phyloP scores from a whole-genome alignment of 1,140 invertebrate species.

The Diprion similis region DNA sequence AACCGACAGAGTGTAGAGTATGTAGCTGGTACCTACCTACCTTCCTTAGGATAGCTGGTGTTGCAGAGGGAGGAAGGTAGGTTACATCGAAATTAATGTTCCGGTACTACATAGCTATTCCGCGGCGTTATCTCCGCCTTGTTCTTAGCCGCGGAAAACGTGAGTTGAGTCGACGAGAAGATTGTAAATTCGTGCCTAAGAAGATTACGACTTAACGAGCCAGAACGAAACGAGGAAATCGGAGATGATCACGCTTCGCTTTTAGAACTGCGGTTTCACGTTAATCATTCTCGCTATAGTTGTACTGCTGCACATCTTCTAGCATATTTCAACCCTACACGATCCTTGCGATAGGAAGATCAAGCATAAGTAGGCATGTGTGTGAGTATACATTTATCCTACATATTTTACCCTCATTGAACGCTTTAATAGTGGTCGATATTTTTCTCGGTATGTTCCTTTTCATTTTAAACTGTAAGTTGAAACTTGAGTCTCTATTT shows the following conservation, averaged over 20 bases:
- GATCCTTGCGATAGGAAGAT: background rate
- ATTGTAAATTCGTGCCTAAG: slow-evolving; percentile 34
- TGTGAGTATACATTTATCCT: too few relatives aligned
- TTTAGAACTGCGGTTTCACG: background rate
- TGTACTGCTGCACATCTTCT: background rate
- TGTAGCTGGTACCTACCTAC: background rate
- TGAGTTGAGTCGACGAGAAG: slow-evolving; percentile 44
- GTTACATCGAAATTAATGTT: background rate
- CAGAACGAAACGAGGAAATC: slow-evolving; percentile 1
- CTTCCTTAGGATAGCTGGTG: background rate
- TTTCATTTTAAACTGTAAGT: too few relatives aligned
- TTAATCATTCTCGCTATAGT: background rate
- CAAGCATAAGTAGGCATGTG: too few relatives aligned
- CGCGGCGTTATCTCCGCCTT: slow-evolving; percentile 27
- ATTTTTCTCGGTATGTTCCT: too few relatives aligned
- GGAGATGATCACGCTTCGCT: background rate
- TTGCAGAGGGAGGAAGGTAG: background rate
- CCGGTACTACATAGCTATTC: slow-evolving; percentile 10
- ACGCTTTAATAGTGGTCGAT: too few relatives aligned
- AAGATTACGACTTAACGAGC: slow-evolving; percentile 5
- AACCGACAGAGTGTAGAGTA: background rate
- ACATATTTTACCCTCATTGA: too few relatives aligned
- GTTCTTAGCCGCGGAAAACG: slow-evolving; percentile 35
- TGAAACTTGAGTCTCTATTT: too few relatives aligned
- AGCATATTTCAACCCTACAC: background rate